A percentile compares a stretch with the other conserved stretches of the same genome.
phyloP scores from a whole-genome alignment of 1,140 invertebrate genomes.

The Theocolax elegans region DNA sequence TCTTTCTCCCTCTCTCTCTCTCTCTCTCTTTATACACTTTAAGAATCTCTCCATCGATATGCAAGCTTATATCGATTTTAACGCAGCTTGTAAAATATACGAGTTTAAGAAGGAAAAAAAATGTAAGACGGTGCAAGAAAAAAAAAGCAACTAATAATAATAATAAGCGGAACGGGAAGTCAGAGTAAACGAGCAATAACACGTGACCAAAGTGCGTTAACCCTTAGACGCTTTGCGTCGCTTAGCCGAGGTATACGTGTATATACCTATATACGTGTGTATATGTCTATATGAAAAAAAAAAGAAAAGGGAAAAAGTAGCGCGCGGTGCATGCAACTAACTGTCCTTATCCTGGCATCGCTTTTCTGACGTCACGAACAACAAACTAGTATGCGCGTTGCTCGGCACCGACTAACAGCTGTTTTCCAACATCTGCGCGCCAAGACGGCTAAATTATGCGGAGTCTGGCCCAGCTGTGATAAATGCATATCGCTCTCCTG shows the following conservation, averaged over 20 bases:
- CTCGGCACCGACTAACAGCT: slow-evolving; percentile 41
- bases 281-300: too few species aligned
- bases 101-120: too few species aligned
- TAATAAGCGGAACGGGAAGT: too few species aligned
- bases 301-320: background rate
- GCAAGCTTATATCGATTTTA: too few species aligned
- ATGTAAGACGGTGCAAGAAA: too few species aligned
- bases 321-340: background rate
- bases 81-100: too few species aligned
- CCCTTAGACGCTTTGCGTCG: background rate
- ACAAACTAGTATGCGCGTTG: background rate
- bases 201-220: background rate
- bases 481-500: slow-evolving; percentile 11
- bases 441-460: slow-evolving; percentile 38
- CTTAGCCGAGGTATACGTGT: background rate
- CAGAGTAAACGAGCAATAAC: background rate
- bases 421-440: slow-evolving; percentile 50
- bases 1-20: background rate
- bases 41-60: too few species aligned
- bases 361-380: slow-evolving; percentile 18
- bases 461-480: slow-evolving; percentile 39
- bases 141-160: too few species aligned
- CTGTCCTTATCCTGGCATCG: slow-evolving; percentile 12
- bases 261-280: too few species aligned
- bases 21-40: too few species aligned